Percentiles rank a stretch among this genome's conserved stretches.
Conservation (phyloP, 1,140 invertebrate species). For the Orussus abietinus region DNA sequence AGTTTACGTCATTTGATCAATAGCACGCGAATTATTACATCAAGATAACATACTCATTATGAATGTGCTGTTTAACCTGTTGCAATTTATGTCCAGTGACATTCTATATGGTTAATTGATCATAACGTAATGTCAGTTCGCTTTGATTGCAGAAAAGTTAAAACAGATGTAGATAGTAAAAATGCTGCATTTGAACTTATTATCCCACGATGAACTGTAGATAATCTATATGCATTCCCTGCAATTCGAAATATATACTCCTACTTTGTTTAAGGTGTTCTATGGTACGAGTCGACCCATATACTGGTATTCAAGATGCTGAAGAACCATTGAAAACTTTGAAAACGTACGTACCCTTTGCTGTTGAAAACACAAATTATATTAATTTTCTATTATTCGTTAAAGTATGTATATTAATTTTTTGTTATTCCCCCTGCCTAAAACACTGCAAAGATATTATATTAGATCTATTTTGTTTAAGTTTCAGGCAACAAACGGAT, state of each 20-base stretch:
- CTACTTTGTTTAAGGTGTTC: conserved; percentile 30
- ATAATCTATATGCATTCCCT: not conserved
- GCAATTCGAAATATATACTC: not conserved
- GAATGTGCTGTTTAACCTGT: no score
- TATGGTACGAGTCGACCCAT: conserved; percentile 31
- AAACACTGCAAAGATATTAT: not conserved
- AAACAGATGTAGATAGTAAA: conserved; percentile 4
- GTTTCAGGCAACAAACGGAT: conserved; percentile 31
- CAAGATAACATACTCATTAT: no score
- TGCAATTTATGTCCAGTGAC: no score
- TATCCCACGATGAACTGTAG: not conserved
- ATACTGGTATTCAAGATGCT: conserved; percentile 23
- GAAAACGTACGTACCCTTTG: conserved; percentile 22
- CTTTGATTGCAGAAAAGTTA: conserved; percentile 5
- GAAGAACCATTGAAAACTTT: conserved; percentile 35
- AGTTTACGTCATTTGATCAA: no score
- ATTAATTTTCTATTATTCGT: not conserved
- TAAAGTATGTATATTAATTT: conserved; percentile 1
- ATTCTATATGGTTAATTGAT: no score
- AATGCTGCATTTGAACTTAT: not conserved
- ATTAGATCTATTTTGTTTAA: conserved; percentile 18
- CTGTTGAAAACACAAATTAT: not conserved
- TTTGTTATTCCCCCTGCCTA: not conserved
- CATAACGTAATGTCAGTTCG: no score
- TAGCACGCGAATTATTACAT: no score